Evolutionary conservation across 2,888 invertebrate genomes (phyloP).

Genomic region (Clivina fossor): DNA sequence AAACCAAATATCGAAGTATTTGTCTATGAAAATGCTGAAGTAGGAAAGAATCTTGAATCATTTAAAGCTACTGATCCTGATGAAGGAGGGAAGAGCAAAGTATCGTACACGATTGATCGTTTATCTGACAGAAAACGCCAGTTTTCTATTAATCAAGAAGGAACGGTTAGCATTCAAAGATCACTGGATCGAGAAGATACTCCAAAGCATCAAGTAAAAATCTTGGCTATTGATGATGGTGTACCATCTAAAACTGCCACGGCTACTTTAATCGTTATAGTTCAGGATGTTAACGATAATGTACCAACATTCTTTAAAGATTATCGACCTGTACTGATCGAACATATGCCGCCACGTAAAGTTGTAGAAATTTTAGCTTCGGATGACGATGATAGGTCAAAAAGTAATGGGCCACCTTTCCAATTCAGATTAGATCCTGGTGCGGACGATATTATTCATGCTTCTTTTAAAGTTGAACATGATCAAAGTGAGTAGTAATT

Average conservation of each 20-base stretch:
- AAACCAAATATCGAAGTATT: constrained; percentile 90
- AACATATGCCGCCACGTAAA: constrained; percentile 88
- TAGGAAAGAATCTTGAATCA: constrained; percentile 87
- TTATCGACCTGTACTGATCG: constrained; percentile 88
- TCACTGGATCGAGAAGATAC: constrained; percentile 92
- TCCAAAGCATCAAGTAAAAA: constrained; percentile 93
- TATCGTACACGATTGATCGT: constrained; percentile 88
- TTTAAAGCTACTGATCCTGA: constrained; percentile 97
- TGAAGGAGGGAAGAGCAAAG: constrained; percentile 90
- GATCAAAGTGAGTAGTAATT: constrained; percentile 76
- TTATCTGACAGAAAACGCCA: constrained; percentile 90
- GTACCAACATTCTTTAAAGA: constrained; percentile 91
- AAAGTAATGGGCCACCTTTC: constrained; percentile 96
- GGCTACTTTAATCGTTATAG: constrained; percentile 89
- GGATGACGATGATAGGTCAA: constrained; percentile 90
- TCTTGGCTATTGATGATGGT: constrained; percentile 92
- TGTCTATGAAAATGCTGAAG: constrained; percentile 88
- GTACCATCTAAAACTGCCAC: constrained; percentile 92
- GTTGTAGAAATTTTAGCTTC: constrained; percentile 92
- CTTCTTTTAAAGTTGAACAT: constrained; percentile 95
- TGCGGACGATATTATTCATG: constrained; percentile 89
- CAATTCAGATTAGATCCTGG: constrained; percentile 91
- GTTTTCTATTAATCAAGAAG: constrained; percentile 92
- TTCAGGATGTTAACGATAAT: constrained; percentile 94
- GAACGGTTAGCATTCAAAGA: constrained; percentile 91